phyloP scores from a whole-genome alignment of 2,113 vertebrate genomes.

The Oryzias curvinotus region DNA sequence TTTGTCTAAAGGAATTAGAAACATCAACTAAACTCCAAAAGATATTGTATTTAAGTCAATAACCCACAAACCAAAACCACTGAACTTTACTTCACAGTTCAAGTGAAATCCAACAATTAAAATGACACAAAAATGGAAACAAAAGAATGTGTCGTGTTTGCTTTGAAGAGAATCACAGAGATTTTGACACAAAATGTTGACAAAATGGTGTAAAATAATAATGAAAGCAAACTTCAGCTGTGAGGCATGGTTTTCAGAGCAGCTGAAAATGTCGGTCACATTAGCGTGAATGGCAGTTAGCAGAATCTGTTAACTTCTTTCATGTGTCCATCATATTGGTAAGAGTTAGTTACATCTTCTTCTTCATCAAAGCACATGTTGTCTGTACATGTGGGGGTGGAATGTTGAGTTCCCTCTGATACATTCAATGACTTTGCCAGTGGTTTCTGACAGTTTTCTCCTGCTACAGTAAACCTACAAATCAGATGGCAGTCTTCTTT shows the following conservation, averaged over 20 bases:
- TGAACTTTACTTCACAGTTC: too few relatives aligned
- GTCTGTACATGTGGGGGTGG: conserved; percentile 9
- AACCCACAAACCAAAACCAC: too few relatives aligned
- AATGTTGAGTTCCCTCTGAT: conserved; percentile 3
- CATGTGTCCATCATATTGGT: conserved; percentile 42
- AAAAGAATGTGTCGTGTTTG: conserved; percentile 3
- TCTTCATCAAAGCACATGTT: conserved; percentile 12
- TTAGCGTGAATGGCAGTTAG: conserved; percentile 33
- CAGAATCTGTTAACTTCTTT: conserved; percentile 32
- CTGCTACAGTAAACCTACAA: background rate
- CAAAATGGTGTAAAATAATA: conserved; percentile 39
- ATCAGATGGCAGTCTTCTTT: conserved; percentile 4
- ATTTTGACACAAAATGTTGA: conserved; percentile 25
- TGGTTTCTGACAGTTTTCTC: conserved; percentile 9
- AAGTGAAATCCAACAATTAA: too few relatives aligned
- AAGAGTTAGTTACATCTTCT: conserved; percentile 7
- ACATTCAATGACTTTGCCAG: conserved; percentile 5
- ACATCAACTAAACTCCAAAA: too few relatives aligned
- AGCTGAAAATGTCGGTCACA: conserved; percentile 41
- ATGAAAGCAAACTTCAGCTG: conserved; percentile 35
- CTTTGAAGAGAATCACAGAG: conserved; percentile 9
- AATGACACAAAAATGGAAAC: background rate
- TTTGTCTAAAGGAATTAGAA: too few relatives aligned
- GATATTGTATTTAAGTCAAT: too few relatives aligned
- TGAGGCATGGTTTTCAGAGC: conserved; percentile 22